Base-by-base conservation (phyloP, 2,797 vertebrate species). In the Danio kyathit region DNA sequence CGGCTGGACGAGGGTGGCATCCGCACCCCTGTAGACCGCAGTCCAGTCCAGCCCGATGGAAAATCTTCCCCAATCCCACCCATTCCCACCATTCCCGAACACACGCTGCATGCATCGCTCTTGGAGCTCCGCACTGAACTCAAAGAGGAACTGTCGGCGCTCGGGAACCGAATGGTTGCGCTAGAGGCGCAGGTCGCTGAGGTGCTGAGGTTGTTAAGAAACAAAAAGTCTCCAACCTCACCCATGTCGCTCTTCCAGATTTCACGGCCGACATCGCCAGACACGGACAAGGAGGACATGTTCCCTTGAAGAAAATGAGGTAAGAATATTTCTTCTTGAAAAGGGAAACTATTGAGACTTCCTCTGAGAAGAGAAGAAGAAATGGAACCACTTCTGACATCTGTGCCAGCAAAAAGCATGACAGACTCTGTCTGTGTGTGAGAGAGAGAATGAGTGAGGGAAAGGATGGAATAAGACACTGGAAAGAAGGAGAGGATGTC, bases 81-180 rank as follows among this genome's bases (percentile, higher is more conserved):
- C 4, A 98, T 98, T 92, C 96, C 97, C 83, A 96, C 97, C 71
- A 99, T 99, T 90, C 97, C 97, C 0, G 97, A 99, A 93, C 96
- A 98, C 87, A 96, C 96, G 0, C 95, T 99, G 71, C 98, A 99
- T 87, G 95, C 97, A 51, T 95, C 96, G 0, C 90, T 99, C 79
- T 92, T 96, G 83, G 98, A 99, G 90, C 95, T 98, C 84, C 98
- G 96, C 54, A 94, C 95, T 0, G 98, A 99, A 90, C 89, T 99
- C 71, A 99, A 98, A 88, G 97, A 98, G 83, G 98, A 99, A 90
- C 95, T 99, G 85, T 95, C 96, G 84, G 95, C 90, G 89, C 92
- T 99, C 84, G 95, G 95, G 7, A 89, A 91, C 81, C 96, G 97
- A 89, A 96, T 99, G 93, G 93, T 94, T 9, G 91, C 90, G 84